Conservation (phyloP, 2,888 invertebrate genomes). For the Pteria penguin region DNA sequence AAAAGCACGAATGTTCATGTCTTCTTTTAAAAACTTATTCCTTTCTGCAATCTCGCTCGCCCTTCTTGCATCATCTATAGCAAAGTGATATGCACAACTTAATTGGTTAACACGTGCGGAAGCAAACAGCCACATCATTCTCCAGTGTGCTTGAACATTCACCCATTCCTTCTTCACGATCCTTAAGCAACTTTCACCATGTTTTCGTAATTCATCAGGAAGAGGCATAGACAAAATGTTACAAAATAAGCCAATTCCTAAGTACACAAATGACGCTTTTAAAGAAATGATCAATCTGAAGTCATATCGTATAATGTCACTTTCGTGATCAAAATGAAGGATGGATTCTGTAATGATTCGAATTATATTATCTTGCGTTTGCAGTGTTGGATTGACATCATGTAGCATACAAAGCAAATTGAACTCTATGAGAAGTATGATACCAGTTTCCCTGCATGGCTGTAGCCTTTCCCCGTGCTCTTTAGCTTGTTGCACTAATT, state of each 20-base stretch:
- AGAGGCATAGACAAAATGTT: background rate
- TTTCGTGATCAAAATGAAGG: background rate
- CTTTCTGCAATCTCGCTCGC: background rate
- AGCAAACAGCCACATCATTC: background rate
- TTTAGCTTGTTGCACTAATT: background rate
- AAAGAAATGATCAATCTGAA: background rate
- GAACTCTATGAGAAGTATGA: background rate
- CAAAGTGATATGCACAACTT: background rate
- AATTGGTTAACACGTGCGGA: background rate
- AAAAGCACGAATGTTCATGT: background rate
- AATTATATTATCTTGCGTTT: background rate
- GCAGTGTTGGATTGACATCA: background rate
- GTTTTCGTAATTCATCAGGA: background rate
- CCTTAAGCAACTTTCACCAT: background rate
- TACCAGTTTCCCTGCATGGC: background rate
- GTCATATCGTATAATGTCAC: background rate
- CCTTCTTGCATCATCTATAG: background rate
- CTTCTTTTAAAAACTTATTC: background rate
- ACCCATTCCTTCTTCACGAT: background rate
- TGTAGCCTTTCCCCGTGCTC: background rate
- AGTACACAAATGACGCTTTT: background rate
- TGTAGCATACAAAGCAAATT: background rate
- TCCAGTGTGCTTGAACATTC: background rate
- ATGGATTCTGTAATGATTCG: background rate
- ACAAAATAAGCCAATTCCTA: background rate